Conservation (phyloP, 1,140 invertebrate genomes). For the Heterodera schachtii region DNA sequence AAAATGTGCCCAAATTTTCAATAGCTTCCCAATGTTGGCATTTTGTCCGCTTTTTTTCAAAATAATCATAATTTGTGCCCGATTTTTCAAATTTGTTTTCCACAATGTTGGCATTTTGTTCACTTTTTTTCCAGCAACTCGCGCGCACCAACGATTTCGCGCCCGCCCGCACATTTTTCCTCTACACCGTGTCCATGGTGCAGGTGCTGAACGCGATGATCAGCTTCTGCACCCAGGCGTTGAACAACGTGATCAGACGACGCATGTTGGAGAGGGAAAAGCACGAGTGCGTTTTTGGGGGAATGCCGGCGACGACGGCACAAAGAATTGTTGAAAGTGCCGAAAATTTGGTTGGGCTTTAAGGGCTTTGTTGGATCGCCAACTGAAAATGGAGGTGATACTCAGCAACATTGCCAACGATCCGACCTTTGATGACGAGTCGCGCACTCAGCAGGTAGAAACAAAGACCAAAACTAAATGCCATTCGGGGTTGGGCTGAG, state of each 20-base stretch:
- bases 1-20: no score
- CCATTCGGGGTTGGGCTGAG: no score
- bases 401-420: conserved; percentile 36
- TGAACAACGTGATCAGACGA: conserved; percentile 40
- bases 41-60: no score
- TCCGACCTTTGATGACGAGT: conserved; percentile 38
- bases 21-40: no score
- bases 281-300: conserved; percentile 26
- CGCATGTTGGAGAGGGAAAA: conserved; percentile 36
- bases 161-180: conserved; percentile 32
- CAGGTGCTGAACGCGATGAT: conserved; percentile 37
- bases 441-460: conserved; percentile 43
- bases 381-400: conserved; percentile 45
- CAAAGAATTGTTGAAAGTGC: no score
- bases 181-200: conserved; percentile 30
- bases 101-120: no score
- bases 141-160: conserved; percentile 43
- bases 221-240: conserved; percentile 32
- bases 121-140: conserved; percentile 29
- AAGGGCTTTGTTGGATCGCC: conserved; percentile 36
- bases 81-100: background rate
- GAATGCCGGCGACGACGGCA: no score
- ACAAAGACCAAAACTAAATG: no score
- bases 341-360: no score
- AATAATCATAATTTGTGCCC: no score